Base-by-base conservation (phyloP, 2,113 vertebrate genomes). In the Willisornis vidua region DNA sequence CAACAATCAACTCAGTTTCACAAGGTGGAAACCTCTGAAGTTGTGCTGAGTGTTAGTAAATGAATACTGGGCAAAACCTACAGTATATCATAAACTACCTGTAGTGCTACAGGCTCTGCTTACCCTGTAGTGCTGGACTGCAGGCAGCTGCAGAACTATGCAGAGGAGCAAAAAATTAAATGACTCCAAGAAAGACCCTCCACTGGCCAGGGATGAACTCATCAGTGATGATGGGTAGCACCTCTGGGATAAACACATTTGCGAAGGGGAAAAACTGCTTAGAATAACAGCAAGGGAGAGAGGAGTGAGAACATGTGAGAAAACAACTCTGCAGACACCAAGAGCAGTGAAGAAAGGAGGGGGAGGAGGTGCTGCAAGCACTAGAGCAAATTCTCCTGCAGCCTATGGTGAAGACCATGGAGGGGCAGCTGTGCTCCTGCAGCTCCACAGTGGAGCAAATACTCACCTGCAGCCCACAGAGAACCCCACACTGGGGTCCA, bases 361-460 rank as follows among this genome's bases (percentile, higher is more conserved):
- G 3, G 8, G 5, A 55, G 16, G 20, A 51, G 13, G 35, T 41
- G 41, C 29, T 57, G 67, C 35, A 65, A 51, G 51, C 0, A 0
- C 51, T 65, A 58, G 76, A 26, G 25, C 51, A 58, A 43, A 4
- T 65, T 49, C 25, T 49, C 58, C 49, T 57, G 41, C 54, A 49
- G 67, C 25, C 12, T 17, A 10, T 49, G 49, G 75, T 31, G 29
- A 51, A 79, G 49, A 63, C 7, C 28, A 4, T 16, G 74, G 23
- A 33, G 73, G 29, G n/a, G 16, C 12, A 55, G 28, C n/a, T 25
- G 16, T 25, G 58, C 6, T 41, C 37, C 52, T 10, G 37, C 19
- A 68, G 54, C 28, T 65, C 41, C 41, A 14, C 39, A 65, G 19
- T 43, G 19, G 18, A 43, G 28, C 28, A 65, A 22, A 31, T 29